A percentile compares a stretch with the other conserved stretches of the same genome.
These are phyloP conservation scores for Morinoia aosen DNA, from an alignment of 2,888 invertebrate genomes.

Conservation along the genomic window DNA sequence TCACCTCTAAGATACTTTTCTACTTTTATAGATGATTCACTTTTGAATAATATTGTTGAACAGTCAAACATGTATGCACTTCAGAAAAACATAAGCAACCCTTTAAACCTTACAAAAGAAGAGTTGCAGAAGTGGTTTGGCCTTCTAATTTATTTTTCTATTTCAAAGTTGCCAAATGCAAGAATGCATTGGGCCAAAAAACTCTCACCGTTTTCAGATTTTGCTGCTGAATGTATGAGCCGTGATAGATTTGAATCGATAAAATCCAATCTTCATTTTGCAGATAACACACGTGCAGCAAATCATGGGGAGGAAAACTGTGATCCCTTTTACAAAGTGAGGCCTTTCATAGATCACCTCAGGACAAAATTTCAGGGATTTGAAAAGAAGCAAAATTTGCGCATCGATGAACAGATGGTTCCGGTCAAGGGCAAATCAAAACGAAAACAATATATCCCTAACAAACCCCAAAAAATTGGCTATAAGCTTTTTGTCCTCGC, in stretches of 20 bases:
- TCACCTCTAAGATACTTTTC: too few species aligned
- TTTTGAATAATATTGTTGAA: background rate
- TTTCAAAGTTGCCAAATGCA: background rate
- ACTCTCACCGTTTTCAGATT: background rate
- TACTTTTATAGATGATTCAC: too few species aligned
- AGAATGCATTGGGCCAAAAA: slow-evolving; percentile 32
- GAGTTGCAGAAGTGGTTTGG: slow-evolving; percentile 10
- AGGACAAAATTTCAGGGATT: slow-evolving; percentile 26
- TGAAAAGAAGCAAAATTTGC: background rate
- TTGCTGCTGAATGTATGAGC: background rate
- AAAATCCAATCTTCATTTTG: background rate
- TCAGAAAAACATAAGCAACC: background rate
- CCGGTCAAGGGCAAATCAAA: slow-evolving; percentile 9
- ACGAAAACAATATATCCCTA: slow-evolving; percentile 51
- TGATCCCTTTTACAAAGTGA: slow-evolving; percentile 2
- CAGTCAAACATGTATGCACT: background rate
- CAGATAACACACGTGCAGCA: background rate
- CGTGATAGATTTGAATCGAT: slow-evolving; percentile 20
- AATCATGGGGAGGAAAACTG: background rate
- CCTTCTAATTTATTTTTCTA: background rate
- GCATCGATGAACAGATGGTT: slow-evolving; percentile 53
- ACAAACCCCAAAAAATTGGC: slow-evolving; percentile 41
- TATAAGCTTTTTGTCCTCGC: slow-evolving; percentile 55
- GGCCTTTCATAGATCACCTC: slow-evolving; percentile 38
- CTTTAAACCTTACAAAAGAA: background rate